Evolutionary conservation across 1,140 invertebrate species (phyloP).

Genomic region (Sarcophaga peregrina): DNA sequence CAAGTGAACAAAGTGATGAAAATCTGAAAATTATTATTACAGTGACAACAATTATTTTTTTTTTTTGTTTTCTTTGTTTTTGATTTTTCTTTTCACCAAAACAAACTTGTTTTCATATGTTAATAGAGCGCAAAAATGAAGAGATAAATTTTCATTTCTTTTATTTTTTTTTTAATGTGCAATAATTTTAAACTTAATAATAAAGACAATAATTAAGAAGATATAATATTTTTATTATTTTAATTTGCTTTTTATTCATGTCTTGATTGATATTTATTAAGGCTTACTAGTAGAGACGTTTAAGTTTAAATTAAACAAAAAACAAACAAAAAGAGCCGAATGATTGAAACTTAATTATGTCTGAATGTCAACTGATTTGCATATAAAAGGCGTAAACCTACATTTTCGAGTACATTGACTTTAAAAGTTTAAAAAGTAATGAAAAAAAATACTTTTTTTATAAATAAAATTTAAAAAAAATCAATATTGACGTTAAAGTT

Average conservation of each 20-base stretch:
- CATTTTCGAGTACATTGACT: background rate
- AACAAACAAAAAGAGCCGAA: too few relatives aligned
- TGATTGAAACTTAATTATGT: background rate
- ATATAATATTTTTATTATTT: background rate
- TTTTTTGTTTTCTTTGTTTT: background rate
- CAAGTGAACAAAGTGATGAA: background rate
- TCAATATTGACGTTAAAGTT: too few relatives aligned
- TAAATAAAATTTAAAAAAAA: too few relatives aligned
- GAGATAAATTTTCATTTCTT: background rate
- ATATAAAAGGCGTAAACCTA: constrained; percentile 14
- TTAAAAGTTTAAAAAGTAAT: background rate
- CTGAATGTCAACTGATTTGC: constrained; percentile 2
- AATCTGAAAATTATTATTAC: background rate
- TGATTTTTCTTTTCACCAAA: background rate
- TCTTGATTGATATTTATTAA: background rate
- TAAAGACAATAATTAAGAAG: background rate
- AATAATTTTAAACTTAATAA: background rate
- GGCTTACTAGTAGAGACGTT: too few relatives aligned
- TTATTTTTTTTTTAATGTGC: background rate
- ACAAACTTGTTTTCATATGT: background rate
- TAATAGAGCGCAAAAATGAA: background rate
- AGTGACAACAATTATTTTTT: background rate
- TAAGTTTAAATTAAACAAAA: too few relatives aligned
- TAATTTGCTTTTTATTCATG: background rate
- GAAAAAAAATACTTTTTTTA: too few relatives aligned